These are phyloP conservation scores for Riptortus pedestris DNA, from an alignment of 1,140 invertebrate genomes.

Conservation along the genomic window DNA sequence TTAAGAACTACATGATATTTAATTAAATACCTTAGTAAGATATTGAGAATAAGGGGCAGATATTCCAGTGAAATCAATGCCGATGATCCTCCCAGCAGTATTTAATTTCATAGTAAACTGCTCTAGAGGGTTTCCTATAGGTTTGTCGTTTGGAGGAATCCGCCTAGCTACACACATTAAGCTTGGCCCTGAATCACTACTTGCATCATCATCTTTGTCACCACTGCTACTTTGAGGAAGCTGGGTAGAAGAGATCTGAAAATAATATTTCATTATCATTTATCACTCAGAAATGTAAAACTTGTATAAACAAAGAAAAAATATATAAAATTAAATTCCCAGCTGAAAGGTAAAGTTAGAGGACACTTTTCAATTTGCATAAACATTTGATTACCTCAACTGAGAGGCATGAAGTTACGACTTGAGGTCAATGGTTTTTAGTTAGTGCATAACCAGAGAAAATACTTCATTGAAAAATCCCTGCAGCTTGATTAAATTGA, in stretches of 20 bases:
- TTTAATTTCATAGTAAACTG: slow-evolving; percentile 89
- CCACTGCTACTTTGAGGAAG: slow-evolving; percentile 38
- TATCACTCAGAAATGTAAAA: too few relatives aligned
- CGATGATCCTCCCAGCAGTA: slow-evolving; percentile 69
- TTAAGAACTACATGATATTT: too few relatives aligned
- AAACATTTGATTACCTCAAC: too few relatives aligned
- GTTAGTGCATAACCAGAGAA: too few relatives aligned
- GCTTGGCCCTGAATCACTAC: slow-evolving; percentile 47
- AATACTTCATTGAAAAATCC: too few relatives aligned
- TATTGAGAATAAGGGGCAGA: slow-evolving; percentile 51
- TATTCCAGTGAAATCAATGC: slow-evolving; percentile 60
- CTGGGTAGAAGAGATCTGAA: slow-evolving; percentile 45
- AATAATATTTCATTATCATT: slow-evolving; percentile 9
- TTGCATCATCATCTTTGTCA: slow-evolving; percentile 35
- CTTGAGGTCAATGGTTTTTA: too few relatives aligned
- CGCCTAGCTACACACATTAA: slow-evolving; percentile 74
- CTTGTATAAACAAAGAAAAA: not conserved
- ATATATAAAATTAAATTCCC: not conserved
- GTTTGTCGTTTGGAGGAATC: slow-evolving; percentile 72
- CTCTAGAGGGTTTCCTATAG: slow-evolving; percentile 58
- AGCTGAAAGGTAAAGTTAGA: too few relatives aligned
- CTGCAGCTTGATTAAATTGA: too few relatives aligned
- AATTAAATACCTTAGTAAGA: slow-evolving; percentile 53
- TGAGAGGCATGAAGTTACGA: too few relatives aligned
- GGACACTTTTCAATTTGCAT: too few relatives aligned